These are phyloP conservation scores for Spilosoma lubricipeda DNA, from an alignment of 2,888 invertebrate genomes.

Conservation along the genomic window DNA sequence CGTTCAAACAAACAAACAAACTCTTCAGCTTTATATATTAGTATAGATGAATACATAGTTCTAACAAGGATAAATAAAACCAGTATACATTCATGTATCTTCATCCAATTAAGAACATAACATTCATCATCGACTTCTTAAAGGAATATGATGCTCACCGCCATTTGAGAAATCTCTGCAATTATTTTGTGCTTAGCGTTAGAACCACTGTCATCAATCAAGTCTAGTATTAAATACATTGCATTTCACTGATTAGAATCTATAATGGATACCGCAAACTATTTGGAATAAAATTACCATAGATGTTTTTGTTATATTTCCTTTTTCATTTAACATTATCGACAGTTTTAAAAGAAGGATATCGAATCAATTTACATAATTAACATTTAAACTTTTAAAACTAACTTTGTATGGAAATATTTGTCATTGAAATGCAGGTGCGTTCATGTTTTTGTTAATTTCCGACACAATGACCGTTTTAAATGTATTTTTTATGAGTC, in stretches of 20 bases:
- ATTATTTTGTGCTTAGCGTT: slow-evolving; percentile 61
- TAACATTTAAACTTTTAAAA: slow-evolving; percentile 69
- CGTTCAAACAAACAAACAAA: too few species aligned
- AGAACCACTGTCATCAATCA: slow-evolving; percentile 57
- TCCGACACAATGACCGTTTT: slow-evolving; percentile 37
- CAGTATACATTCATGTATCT: slow-evolving; percentile 35
- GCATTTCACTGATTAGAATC: slow-evolving; percentile 41
- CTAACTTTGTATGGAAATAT: slow-evolving; percentile 81
- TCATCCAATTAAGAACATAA: slow-evolving; percentile 50
- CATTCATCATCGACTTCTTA: slow-evolving; percentile 49
- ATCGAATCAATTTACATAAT: slow-evolving; percentile 79
- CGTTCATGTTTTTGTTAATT: slow-evolving; percentile 56
- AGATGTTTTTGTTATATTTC: slow-evolving; percentile 63
- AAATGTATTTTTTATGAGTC: slow-evolving; percentile 11
- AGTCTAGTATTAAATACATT: slow-evolving; percentile 44
- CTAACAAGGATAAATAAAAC: neutral
- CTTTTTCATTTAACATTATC: slow-evolving; percentile 57
- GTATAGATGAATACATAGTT: too few species aligned
- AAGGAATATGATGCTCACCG: slow-evolving; percentile 35
- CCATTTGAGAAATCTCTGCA: slow-evolving; percentile 47
- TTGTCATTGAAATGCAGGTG: slow-evolving; percentile 70
- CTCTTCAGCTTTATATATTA: too few species aligned
- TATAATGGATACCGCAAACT: slow-evolving; percentile 36
- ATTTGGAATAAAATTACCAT: slow-evolving; percentile 30
- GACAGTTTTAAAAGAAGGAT: slow-evolving; percentile 69